These are phyloP conservation scores for Poliocrania exsul DNA, from an alignment of 2,797 vertebrate genomes.

Conservation along the genomic window DNA sequence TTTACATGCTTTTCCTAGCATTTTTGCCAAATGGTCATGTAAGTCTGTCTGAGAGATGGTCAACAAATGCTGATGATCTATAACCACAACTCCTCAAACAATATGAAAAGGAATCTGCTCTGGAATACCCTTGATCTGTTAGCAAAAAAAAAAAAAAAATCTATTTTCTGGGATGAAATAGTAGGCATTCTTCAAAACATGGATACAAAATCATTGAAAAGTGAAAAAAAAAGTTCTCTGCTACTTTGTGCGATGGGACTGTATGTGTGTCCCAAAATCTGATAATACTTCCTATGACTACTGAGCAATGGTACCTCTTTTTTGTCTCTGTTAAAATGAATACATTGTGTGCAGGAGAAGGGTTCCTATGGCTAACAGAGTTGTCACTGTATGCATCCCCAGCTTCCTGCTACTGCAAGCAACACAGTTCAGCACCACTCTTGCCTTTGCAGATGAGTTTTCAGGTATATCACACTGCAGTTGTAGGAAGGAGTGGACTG, in stretches of 20 bases:
- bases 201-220: not conserved
- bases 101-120: not conserved
- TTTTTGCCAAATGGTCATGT: not conserved
- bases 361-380: not conserved
- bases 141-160: not conserved
- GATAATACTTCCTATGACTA: not conserved
- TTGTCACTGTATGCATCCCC: not conserved
- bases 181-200: not conserved
- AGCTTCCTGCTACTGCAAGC: not conserved
- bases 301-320: not conserved
- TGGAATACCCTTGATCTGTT: not conserved
- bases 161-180: not conserved
- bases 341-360: not conserved
- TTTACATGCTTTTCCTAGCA: not conserved
- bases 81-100: not conserved
- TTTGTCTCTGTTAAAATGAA: not conserved
- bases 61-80: not conserved
- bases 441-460: not conserved
- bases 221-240: not conserved
- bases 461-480: not conserved
- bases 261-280: not conserved
- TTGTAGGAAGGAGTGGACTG: not conserved
- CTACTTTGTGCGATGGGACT: not conserved
- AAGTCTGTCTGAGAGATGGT: not conserved
- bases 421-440: rapidly evolving